phyloP scores from a whole-genome alignment of 2,797 vertebrate genomes.

The Podarcis siculus region DNA sequence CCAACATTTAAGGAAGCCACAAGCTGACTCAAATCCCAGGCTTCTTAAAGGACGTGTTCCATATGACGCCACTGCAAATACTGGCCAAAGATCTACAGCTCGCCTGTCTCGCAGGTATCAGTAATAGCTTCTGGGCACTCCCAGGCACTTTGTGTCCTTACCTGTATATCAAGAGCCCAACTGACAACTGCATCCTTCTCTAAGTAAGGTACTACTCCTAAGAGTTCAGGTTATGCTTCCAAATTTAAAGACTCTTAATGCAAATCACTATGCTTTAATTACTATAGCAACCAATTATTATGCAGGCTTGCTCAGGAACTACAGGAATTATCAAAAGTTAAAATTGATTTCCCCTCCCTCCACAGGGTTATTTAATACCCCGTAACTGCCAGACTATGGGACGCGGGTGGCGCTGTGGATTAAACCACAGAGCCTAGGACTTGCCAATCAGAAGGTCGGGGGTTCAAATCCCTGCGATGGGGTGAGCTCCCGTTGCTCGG shows the following conservation, averaged over 20 bases:
- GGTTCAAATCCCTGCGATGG: too few species aligned
- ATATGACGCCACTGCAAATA: slow-evolving; percentile 34
- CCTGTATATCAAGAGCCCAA: background rate
- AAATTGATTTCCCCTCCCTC: background rate
- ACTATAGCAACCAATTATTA: background rate
- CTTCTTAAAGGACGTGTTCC: slow-evolving; percentile 46
- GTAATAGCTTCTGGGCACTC: background rate
- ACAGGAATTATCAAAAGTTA: background rate
- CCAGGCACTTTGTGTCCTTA: background rate
- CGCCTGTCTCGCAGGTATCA: background rate
- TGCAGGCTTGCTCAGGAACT: background rate
- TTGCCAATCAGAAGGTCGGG: too few species aligned
- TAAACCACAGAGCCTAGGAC: too few species aligned
- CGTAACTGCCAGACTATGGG: too few species aligned
- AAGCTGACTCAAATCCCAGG: slow-evolving; percentile 56
- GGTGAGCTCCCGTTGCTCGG: too few species aligned
- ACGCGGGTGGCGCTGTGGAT: too few species aligned
- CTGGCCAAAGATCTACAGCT: slow-evolving; percentile 42
- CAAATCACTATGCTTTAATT: slow-evolving; percentile 2
- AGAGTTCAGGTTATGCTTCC: background rate
- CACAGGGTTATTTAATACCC: background rate
- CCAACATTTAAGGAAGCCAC: slow-evolving; percentile 54
- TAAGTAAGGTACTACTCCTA: background rate
- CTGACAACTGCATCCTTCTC: background rate
- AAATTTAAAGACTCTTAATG: background rate